Evolutionary conservation across 1,140 invertebrate genomes (phyloP).

Genomic region (Ptiloglossa arizonensis): DNA sequence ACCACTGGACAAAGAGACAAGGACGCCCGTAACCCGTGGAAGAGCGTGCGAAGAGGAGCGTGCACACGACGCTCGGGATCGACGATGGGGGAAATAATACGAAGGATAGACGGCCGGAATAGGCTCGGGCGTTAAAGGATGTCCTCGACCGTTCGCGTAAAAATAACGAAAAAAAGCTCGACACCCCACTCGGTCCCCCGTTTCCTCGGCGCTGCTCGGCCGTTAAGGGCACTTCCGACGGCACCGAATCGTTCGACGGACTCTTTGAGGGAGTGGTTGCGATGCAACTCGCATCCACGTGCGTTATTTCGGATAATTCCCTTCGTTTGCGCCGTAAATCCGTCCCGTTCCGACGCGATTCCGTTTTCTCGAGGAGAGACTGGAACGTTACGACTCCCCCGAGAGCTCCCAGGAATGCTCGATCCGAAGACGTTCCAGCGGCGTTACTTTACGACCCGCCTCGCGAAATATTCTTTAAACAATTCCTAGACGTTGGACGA

Average conservation of each 20-base stretch:
- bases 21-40: neutral
- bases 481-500: neutral
- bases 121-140: constrained; percentile 68
- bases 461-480: constrained; percentile 13
- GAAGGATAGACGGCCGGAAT: constrained; percentile 49
- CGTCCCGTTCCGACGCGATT: constrained; percentile 26
- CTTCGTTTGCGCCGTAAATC: constrained; percentile 34
- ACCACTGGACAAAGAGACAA: constrained; percentile 14
- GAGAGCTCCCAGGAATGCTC: neutral
- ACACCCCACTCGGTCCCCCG: no score
- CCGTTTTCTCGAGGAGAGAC: neutral
- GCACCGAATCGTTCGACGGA: constrained; percentile 5
- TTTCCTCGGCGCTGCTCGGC: neutral
- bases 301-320: constrained; percentile 18
- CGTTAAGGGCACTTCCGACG: constrained; percentile 1
- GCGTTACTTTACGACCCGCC: constrained; percentile 3
- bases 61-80: neutral
- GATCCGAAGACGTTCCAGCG: neutral
- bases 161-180: constrained; percentile 41
- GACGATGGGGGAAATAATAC: constrained; percentile 52
- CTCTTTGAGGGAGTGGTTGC: neutral
- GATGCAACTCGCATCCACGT: neutral
- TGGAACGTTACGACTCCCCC: constrained; percentile 15
- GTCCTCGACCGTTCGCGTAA: constrained; percentile 35
- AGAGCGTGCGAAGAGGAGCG: neutral